Base-by-base conservation (phyloP, 2,888 invertebrate genomes). In the Epinotia ramella region DNA sequence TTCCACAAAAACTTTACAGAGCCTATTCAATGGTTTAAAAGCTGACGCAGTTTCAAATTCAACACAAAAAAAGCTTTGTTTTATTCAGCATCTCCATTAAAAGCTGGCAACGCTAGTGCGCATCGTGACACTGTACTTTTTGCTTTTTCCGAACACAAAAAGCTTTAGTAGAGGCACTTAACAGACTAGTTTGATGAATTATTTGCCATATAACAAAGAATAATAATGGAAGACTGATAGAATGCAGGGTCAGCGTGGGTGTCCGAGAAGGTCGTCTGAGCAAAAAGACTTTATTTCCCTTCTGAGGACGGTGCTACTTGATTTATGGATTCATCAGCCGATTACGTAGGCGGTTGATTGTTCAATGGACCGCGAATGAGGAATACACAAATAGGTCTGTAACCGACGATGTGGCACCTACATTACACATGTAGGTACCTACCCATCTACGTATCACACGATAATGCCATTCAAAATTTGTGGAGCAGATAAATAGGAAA, bases 261-360 rank as follows among this genome's bases (percentile, higher is more conserved):
- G 75, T 75, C 13, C 40, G 46, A 46, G 66, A 67, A 72, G 72
- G 76, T 62, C 72, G 46, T 4, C 28, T 71, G 57, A 68, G 69
- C 60, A 69, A 69, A 69, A 59, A 69, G 24, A 44, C 62, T 76
- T 62, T 66, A 73, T 69, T 77, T 77, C 49, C 73, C 69, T 73
- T 73, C 49, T 49, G 65, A 63, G 69, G 77, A 66, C 70, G 63
- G 49, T 20, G 49, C 62, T 56, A 16, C 60, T 44, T 77, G 77
- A 77, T 73, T 73, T 73, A 77, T 77, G 62, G 40, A 40, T 62
- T 64, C 53, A 68, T 73, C 44, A 56, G 13, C 49, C 59, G 73
- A 73, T 70, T 77, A 77, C 70, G 73, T 70, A 70, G 73, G 77
- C 60, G 69, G 65, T 66, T 69, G 77, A 70, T 70, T 70, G 73